Evolutionary conservation across 2,113 vertebrate genomes (phyloP).

Genomic region (Xiphorhynchus elegans): DNA sequence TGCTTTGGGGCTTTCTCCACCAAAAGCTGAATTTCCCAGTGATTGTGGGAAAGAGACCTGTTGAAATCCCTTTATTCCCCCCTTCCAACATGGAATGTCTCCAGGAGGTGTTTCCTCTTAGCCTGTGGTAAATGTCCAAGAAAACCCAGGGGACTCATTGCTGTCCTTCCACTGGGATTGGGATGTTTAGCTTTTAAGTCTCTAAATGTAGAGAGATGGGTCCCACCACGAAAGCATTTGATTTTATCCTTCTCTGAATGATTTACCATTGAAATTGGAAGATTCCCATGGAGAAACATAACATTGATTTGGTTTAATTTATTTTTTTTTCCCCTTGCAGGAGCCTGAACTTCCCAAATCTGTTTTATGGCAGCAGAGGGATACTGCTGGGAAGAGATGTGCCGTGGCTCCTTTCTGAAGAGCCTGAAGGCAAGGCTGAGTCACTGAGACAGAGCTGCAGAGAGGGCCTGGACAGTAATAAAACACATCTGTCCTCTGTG

Average conservation of each 20-base stretch:
- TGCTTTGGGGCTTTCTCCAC: background rate
- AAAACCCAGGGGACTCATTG: background rate
- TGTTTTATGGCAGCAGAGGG: background rate
- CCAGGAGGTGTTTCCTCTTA: background rate
- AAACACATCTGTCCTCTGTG: constrained; percentile 6
- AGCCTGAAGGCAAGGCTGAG: background rate
- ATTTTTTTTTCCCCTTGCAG: background rate
- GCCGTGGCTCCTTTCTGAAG: background rate
- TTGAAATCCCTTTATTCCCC: background rate
- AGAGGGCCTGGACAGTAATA: background rate
- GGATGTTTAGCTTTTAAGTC: background rate
- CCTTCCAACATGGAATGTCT: background rate
- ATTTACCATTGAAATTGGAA: background rate
- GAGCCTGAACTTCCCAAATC: background rate
- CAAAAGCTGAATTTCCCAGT: background rate
- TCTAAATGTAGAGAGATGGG: background rate
- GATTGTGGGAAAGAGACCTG: background rate
- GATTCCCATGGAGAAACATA: background rate
- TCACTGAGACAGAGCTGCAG: background rate
- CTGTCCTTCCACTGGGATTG: background rate
- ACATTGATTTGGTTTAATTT: background rate
- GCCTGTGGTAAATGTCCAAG: background rate
- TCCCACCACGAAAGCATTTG: background rate
- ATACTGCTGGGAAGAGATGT: constrained; percentile 7
- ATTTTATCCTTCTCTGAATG: background rate